Base-by-base conservation (phyloP, 2,113 vertebrate genomes). In the Cynoglossus semilaevis region DNA sequence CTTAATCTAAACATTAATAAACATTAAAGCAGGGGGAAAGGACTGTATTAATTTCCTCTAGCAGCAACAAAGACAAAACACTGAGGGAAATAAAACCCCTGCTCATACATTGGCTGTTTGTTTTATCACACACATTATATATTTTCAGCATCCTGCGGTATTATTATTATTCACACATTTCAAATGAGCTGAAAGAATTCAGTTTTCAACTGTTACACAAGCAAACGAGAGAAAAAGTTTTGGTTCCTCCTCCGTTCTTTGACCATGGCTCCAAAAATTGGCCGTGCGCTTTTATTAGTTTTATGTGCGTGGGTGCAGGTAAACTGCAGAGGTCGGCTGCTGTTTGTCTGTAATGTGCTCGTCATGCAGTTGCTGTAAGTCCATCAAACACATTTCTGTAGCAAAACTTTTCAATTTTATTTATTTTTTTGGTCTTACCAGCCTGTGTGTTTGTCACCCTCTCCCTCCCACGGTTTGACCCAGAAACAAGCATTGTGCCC, bases 391-490 rank as follows among this genome's bases (percentile, higher is more conserved):
- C 63, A 56, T 79, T 75, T 78, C 70, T 75, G 68, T 76, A 81
- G 66, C 51, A 57, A 53, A 69, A 70, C 69, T 67, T 76, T 66
- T 63, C 10, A 62, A 58, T 74, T 77, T 82, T 6, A 29, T 77
- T 82, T n/a, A n/a, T 57, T 50, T 35, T 41, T 64, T 51, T 51
- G 3, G 34, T 81, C 72, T 77, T 76, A 77, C 66, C 74, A 65
- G 52, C 18, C 69, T 62, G 18, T 53, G 15, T 34, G 11, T 18
- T 41, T 62, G 50, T 70, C 50, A 54, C 51, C 48, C 22, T 9
- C 61, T 48, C n/a, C 43, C 69, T 59, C 57, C 59, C 15, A 62
- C 19, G 7, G 43, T 67, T 67, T 71, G 77, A 80, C 60, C 65
- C 57, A 73, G 51, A 78, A 62, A 64, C 43, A 34, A 72, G 51